phyloP scores from a whole-genome alignment of 2,113 vertebrate species.

The Camelus bactrianus region DNA sequence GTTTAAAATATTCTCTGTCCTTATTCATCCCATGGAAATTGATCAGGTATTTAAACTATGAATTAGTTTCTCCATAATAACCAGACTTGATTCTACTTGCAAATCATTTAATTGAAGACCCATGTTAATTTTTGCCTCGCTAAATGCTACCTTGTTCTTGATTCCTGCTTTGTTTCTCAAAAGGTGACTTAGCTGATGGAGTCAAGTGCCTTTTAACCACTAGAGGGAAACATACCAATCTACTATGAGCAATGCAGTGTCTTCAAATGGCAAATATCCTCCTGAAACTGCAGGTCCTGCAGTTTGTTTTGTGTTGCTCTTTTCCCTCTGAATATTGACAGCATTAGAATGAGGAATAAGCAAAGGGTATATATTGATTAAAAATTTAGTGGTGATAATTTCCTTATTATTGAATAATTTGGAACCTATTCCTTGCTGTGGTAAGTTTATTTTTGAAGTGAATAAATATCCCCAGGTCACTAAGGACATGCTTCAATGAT shows the following conservation, averaged over 20 bases:
- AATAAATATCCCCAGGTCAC: slow-evolving; percentile 69
- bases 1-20: slow-evolving; percentile 67
- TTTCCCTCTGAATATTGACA: slow-evolving; percentile 65
- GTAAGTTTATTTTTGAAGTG: slow-evolving; percentile 72
- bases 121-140: slow-evolving; percentile 47
- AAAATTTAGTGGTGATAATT: slow-evolving; percentile 71
- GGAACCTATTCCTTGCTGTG: slow-evolving; percentile 11
- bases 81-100: slow-evolving; percentile 64
- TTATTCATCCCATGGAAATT: slow-evolving; percentile 59
- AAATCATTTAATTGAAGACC: slow-evolving; percentile 65
- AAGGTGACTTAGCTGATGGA: slow-evolving; percentile 58
- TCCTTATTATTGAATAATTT: slow-evolving; percentile 74
- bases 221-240: slow-evolving; percentile 85
- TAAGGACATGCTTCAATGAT: slow-evolving; percentile 32
- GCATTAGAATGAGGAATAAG: slow-evolving; percentile 67
- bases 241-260: slow-evolving; percentile 65
- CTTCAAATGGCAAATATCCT: background rate
- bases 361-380: slow-evolving; percentile 69
- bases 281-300: background rate
- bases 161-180: slow-evolving; percentile 58
- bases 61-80: slow-evolving; percentile 61
- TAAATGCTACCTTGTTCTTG: slow-evolving; percentile 39
- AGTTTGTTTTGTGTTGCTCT: slow-evolving; percentile 50
- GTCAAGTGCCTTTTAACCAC: slow-evolving; percentile 81
- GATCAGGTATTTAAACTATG: slow-evolving; percentile 70